Evolutionary conservation across 2,888 invertebrate genomes (phyloP).

Genomic region (Sclerodermus sp.): DNA sequence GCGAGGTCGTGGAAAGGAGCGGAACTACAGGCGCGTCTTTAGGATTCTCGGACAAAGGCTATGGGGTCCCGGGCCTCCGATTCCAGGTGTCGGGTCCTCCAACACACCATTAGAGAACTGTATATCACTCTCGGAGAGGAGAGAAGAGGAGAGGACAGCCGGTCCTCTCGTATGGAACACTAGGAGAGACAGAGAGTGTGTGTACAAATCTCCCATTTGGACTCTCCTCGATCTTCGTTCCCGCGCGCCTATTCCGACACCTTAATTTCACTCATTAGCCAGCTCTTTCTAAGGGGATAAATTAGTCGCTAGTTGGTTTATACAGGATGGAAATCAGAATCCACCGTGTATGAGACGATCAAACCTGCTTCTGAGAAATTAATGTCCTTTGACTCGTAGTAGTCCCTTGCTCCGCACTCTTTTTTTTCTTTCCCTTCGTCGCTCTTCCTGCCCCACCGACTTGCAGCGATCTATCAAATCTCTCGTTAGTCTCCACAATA

Average conservation of each 20-base stretch:
- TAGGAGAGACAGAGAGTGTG: too few species aligned
- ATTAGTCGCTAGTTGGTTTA: conserved; percentile 40
- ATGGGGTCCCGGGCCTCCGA: conserved; percentile 27
- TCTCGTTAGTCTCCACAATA: conserved; percentile 23
- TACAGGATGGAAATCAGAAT: conserved; percentile 12
- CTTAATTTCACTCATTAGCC: conserved; percentile 51
- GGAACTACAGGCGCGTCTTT: conserved; percentile 39
- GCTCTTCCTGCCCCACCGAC: conserved; percentile 9
- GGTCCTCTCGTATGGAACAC: too few species aligned
- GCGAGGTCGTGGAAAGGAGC: too few species aligned
- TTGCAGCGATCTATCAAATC: conserved; percentile 19
- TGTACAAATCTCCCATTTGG: too few species aligned
- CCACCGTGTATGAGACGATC: too few species aligned
- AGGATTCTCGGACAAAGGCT: conserved; percentile 43
- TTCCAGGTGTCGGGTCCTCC: conserved; percentile 52
- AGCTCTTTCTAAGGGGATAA: conserved; percentile 42
- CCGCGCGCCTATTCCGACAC: conserved; percentile 17
- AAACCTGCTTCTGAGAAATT: too few species aligned
- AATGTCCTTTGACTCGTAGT: too few species aligned
- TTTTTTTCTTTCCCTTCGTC: conserved; percentile 14
- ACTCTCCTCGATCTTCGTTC: too few species aligned
- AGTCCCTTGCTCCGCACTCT: too few species aligned
- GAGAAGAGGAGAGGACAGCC: too few species aligned
- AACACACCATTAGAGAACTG: conserved; percentile 54
- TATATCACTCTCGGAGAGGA: conserved; percentile 52